Evolutionary conservation across 2,797 vertebrate genomes (phyloP), one percentile per base, ranked within the genome.

Genomic region (Tamandua tetradactyla): DNA sequence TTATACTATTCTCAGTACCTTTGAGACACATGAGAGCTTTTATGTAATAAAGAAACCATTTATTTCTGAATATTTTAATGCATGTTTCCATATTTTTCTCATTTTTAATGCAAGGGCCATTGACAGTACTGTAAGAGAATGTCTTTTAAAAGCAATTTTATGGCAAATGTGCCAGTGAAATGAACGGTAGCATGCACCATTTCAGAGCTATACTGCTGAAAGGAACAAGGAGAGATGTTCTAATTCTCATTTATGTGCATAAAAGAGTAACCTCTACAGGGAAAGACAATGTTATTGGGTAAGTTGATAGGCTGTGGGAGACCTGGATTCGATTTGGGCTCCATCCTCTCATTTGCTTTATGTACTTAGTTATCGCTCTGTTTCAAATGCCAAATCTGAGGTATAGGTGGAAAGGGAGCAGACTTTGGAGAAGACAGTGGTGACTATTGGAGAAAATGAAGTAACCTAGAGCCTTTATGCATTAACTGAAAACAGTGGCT

Each of bases 1-100:
- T 97, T 98, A 97, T 97, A 98, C 97, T 98, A 96, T 97, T 97
- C 96, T 97, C 97, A 90, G 94, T 98, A 97, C 85, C 96, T 97
- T 95, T 57, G 98, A 98, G 98, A 97, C 71, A 37, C 27, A 57
- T 42, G 97, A 98, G 98, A 98, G 98, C 96, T 97, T 97, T 98
- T 97, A 97, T 94, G 92, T 83, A 97, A 98, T 98, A 97, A 98
- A 98, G 97, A 93, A 75, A 79, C 66, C 89, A 96, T 97, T 97
- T 96, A 95, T 98, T 98, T 97, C 87, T 0, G 72, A 97, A 97
- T 97, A 98, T 90, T 97, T 96, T 95, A 97, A 97, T 97, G 89
- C 81, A 94, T 86, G 47, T 97, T 98, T 98, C 94, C 81, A 96
- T 94, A 95, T 94, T 96, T 97, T 96, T 47, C 88, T 96, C 35